Evolutionary conservation across 2,888 invertebrate genomes (phyloP).

Genomic region (Harpagoxenus sublaevis): DNA sequence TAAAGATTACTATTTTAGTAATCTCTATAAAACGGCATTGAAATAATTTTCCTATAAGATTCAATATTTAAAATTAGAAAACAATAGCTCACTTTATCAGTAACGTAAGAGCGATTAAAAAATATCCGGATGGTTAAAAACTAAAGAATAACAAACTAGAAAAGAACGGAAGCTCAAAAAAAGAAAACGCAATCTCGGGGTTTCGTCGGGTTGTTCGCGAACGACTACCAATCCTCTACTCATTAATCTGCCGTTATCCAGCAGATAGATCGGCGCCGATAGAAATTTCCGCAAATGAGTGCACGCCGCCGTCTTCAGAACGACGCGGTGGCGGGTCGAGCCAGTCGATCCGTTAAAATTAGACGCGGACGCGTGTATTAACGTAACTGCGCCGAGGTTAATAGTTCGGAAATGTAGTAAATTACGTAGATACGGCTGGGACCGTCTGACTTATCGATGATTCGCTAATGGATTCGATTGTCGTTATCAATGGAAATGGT

Average conservation of each 20-base stretch:
- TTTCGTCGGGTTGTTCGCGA: slow-evolving; percentile 15
- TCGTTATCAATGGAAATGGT: not conserved
- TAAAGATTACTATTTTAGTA: not conserved
- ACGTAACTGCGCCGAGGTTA: slow-evolving; percentile 54
- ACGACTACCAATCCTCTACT: slow-evolving; percentile 57
- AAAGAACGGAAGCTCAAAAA: not conserved
- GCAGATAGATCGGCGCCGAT: slow-evolving; percentile 75
- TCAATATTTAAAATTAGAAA: not conserved
- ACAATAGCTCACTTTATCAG: not conserved
- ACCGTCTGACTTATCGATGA: not conserved
- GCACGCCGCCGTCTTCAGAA: slow-evolving; percentile 39
- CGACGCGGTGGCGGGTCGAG: slow-evolving; percentile 21
- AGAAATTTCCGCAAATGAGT: slow-evolving; percentile 71
- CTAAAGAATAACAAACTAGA: not conserved
- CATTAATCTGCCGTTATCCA: slow-evolving; percentile 78
- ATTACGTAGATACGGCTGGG: slow-evolving; percentile 4
- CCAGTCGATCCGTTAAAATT: slow-evolving; percentile 68
- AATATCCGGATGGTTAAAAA: not conserved
- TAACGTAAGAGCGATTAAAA: not conserved
- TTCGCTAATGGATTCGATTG: slow-evolving; percentile 28
- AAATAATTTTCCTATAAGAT: not conserved
- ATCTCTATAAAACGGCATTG: not conserved
- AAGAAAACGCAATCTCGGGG: not conserved
- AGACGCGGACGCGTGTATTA: slow-evolving; percentile 40
- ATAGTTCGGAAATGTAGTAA: slow-evolving; percentile 65